Evolutionary conservation across 2,888 invertebrate species (phyloP), one percentile per base, ranked within the genome.

Genomic region (Sarcophaga rosellei): DNA sequence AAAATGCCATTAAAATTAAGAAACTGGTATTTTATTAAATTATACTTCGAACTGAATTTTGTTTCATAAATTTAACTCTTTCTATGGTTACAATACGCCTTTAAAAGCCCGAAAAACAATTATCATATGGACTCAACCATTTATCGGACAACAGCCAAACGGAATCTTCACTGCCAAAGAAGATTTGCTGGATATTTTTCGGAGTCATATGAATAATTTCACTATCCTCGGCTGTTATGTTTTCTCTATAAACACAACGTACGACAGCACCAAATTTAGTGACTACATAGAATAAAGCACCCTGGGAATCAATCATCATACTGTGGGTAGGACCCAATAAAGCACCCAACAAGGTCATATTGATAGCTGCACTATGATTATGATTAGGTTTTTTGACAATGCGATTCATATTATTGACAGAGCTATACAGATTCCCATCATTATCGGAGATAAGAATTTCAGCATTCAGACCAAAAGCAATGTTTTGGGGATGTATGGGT

Each of bases 201-300:
- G 92, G 90, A 12, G 91, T 92, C 62, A 92, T 78, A 59, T 92
- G 91, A 21, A 92, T 91, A 72, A 92, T 92, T 87, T 92, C 92
- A 78, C 92, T 92, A 66, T 91, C 91, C 77, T 92, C 92, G 1
- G 92, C 88, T 0, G 92, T 91, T 6, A 92, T 85, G 70, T 92
- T 91, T 3, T 81, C 65, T 17, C 89, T 88, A 6, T 89, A 89
- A 4, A 88, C 81, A 20, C 91, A 91, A 17, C 92, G 90, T 66
- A 92, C 90, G 1, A 92, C 91, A 8, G 92, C 91, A 6, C 92
- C 92, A 84, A 90, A 92, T 75, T 92, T 92, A 3, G 90, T 89
- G 17, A 92, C 90, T n/a, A 91, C 90, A 87, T 92, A 92, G 78
- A 90, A 92, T 20, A 92, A 85, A 4, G 89, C 90, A 4, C 91